Percentiles rank a stretch among this genome's conserved stretches.
Conservation (phyloP, 2,797 vertebrate genomes). For the Silurus lanzhouensis region DNA sequence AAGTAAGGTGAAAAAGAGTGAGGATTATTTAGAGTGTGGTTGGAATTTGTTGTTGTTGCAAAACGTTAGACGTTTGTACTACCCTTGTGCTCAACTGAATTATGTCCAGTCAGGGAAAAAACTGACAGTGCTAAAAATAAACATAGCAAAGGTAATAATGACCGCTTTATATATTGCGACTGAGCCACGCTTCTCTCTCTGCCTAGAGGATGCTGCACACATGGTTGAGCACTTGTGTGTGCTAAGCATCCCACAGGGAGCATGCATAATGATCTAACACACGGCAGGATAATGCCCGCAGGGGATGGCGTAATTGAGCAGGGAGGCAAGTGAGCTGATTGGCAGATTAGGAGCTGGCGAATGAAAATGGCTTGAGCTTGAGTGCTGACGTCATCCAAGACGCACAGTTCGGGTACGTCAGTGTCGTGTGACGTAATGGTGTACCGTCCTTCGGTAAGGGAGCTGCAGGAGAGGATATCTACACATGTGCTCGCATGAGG, state of each 20-base stretch:
- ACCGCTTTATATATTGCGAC: slow-evolving; percentile 1
- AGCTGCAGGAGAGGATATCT: slow-evolving; percentile 32
- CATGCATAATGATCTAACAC: slow-evolving; percentile 50
- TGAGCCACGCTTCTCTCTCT: slow-evolving; percentile 10
- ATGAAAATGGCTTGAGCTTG: neutral
- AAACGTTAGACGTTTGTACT: neutral
- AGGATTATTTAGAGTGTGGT: neutral
- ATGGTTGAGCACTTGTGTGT: slow-evolving; percentile 24
- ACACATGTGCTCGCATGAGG: slow-evolving; percentile 18
- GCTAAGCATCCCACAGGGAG: slow-evolving; percentile 50
- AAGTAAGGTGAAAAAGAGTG: too few relatives aligned
- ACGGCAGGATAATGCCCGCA: slow-evolving; percentile 48
- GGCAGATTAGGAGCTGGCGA: slow-evolving; percentile 27
- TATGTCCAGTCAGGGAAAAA: neutral
- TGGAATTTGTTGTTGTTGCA: neutral
- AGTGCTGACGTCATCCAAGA: slow-evolving; percentile 48
- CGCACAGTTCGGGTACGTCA: slow-evolving; percentile 49
- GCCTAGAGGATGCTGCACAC: slow-evolving; percentile 27
- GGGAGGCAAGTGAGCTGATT: slow-evolving; percentile 29
- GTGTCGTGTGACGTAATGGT: slow-evolving; percentile 47
- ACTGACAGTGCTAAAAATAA: slow-evolving; percentile 32
- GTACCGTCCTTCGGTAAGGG: slow-evolving; percentile 19
- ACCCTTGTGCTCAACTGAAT: neutral
- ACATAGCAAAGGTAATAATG: neutral
- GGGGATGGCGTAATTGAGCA: slow-evolving; percentile 44